These are phyloP conservation scores for Macrosteles quadrilineatus DNA, from an alignment of 1,140 invertebrate species.

Conservation along the genomic window DNA sequence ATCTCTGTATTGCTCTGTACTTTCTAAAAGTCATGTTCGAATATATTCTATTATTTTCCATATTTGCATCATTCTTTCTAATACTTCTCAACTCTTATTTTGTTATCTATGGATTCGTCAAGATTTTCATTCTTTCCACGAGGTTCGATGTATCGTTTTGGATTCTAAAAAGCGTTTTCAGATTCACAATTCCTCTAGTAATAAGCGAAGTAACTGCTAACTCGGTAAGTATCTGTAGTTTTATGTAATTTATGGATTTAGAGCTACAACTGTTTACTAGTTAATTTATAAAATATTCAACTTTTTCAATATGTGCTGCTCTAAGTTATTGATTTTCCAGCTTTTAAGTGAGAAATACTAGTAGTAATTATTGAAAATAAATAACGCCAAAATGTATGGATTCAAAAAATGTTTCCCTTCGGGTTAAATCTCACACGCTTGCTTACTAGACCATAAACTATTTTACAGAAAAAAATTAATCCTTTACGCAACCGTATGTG, in stretches of 20 bases:
- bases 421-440: too few relatives aligned
- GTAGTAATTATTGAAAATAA: background rate
- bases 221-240: background rate
- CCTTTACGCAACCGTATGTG: too few relatives aligned
- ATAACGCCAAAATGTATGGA: background rate
- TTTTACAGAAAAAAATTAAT: too few relatives aligned
- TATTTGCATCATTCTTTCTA: background rate
- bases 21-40: background rate
- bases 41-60: background rate
- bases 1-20: background rate
- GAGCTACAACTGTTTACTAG: background rate
- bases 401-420: too few relatives aligned
- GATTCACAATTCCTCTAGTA: background rate
- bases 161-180: background rate
- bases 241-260: background rate
- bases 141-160: background rate
- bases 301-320: background rate
- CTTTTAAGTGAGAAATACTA: background rate
- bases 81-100: conserved; percentile 5
- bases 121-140: background rate
- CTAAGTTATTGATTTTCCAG: background rate
- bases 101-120: conserved; percentile 14
- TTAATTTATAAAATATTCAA: background rate
- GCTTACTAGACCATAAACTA: too few relatives aligned
- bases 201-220: background rate